Percentiles rank a stretch among this genome's conserved stretches.
Conservation (phyloP, 2,113 vertebrate genomes). For the Lycocorax pyrrhopterus region DNA sequence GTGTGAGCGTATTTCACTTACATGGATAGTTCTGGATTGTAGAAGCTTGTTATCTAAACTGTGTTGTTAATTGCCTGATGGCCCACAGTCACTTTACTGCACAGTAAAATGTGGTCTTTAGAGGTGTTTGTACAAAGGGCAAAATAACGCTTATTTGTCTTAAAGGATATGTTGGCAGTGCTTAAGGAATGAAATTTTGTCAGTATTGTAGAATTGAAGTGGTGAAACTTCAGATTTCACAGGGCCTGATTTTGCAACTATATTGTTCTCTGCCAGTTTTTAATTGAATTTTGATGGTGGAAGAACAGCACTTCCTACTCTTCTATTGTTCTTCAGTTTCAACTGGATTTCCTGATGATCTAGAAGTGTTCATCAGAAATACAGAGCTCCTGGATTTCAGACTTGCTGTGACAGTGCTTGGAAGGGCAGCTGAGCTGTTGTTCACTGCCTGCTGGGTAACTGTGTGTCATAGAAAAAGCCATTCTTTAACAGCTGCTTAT, state of each 20-base stretch:
- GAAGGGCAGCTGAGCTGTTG: neutral
- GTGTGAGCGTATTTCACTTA: neutral
- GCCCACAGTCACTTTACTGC: neutral
- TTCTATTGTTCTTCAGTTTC: neutral
- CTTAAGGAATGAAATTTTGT: neutral
- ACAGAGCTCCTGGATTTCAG: neutral
- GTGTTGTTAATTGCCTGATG: neutral
- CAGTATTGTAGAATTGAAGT: neutral
- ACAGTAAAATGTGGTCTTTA: neutral
- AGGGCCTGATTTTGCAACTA: neutral
- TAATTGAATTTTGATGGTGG: neutral
- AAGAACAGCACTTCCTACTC: neutral
- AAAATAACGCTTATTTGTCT: neutral
- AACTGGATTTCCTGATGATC: neutral
- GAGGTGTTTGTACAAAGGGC: neutral
- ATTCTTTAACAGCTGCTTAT: neutral
- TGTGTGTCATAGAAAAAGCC: neutral
- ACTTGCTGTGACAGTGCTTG: neutral
- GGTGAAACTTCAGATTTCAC: neutral
- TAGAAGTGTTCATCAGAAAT: neutral
- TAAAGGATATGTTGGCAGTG: neutral
- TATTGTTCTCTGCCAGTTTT: neutral
- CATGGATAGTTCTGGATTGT: neutral
- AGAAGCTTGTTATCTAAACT: neutral
- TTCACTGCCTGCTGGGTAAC: neutral